Base-by-base conservation (phyloP, 2,888 invertebrate genomes). In the Agrotis exclamationis region DNA sequence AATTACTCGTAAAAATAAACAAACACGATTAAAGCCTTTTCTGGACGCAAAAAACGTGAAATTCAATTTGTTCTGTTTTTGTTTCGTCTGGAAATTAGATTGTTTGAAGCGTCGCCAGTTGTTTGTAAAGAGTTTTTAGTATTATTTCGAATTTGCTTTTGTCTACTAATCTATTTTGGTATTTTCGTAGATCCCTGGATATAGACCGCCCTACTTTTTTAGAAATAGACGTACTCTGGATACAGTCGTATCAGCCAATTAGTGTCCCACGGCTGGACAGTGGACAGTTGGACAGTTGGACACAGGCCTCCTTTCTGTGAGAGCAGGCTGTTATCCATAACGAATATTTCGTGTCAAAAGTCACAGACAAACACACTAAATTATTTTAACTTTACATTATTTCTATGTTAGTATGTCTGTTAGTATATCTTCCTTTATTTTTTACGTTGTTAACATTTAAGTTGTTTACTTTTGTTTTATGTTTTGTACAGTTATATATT, bases 1-100 rank as follows among this genome's bases (percentile, higher is more conserved):
- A 87, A 86, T 87, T 88, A 85, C 83, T 82, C 76, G 70, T 64
- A 80, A 81, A 88, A 88, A 86, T 84, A 87, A 89, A 86, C 85
- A 84, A 86, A 85, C 78, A 76, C 63, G 72, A 76, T 81, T 74
- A 72, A 74, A 76, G 53, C 77, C 75, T 82, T 83, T 82, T 80
- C 74, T 76, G 76, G 68, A 82, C 71, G 59, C 76, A 77, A 83
- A 83, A 83, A 85, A 82, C 60, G 63, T 69, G 64, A 79, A 83
- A 84, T 86, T 83, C 63, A 80, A 85, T 85, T 86, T 76, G 62
- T 83, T 77, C 74, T 83, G 79, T 79, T 84, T 84, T 79, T 69
- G 57, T 82, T 85, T 80, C 59, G 85, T 81, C 63, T 76, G 72
- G 45, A 82, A 85, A 86, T 85, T 84, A 80, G 74, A 84, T 87